Evolutionary conservation across 1,140 invertebrate species (phyloP), one percentile per base, ranked within the genome.

Genomic region (Grapholita molesta): DNA sequence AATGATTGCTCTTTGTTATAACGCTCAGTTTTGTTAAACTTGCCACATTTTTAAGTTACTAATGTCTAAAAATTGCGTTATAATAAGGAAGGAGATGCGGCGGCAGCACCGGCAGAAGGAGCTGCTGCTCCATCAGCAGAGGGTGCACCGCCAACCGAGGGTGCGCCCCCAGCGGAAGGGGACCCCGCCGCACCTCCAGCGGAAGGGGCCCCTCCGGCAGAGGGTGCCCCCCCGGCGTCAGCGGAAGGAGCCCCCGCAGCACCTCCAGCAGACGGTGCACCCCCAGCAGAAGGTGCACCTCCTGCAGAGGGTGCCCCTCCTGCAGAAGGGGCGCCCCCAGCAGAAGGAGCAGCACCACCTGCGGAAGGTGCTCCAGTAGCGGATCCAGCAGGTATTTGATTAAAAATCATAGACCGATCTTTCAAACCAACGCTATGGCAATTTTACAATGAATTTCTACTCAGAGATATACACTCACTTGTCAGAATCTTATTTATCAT

Each of bases 231-330:
- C 18, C 77, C 73, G 3, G 69, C 71, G 1, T 69, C 77, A 0
- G 71, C 70, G 8, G 77, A 72, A 33, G 75, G 69, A 1, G 72
- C 72, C 1, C 68, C 73, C 15, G 69, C 74, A 8, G 75, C 72
- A 30, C 67, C 73, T 21, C 71, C 74, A 11, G 75, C 71, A 24
- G 79, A 76, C 30, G 73, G 71, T 12, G 67, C 18, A n/a, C 71
- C 71, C 6, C 38, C 38, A 1, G 38, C 38, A 12, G 42, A 48
- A 3, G 42, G 42, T 11, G 71, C 74, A 1, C 71, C 74, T 23
- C 64, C 73, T 4, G 75, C 68, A 7, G 75, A 71, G n/a, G 82
- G 74, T 1, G 82, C 74, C 1, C 66, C 77, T 5, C 70, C 74
- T 0, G 70, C 68, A 24, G 80, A 76, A n/a, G 80, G 70, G 0